phyloP scores from a whole-genome alignment of 1,140 invertebrate genomes.

The Medauroidea extradentata region DNA sequence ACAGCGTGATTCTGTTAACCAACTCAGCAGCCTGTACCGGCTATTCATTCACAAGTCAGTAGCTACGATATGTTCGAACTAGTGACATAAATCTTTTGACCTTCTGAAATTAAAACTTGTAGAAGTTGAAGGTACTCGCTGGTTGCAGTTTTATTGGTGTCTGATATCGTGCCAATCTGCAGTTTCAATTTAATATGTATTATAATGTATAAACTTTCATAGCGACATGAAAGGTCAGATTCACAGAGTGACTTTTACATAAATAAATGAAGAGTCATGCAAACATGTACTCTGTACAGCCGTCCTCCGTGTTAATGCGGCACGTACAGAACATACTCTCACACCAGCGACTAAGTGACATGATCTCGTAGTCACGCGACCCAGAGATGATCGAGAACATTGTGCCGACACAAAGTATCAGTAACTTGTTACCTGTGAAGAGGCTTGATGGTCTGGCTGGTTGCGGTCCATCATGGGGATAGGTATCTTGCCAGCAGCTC shows the following conservation, averaged over 20 bases:
- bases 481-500: slow-evolving; percentile 59
- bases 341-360: background rate
- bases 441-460: slow-evolving; percentile 65
- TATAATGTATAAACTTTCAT: background rate
- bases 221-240: background rate
- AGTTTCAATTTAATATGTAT: background rate
- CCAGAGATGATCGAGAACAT: background rate
- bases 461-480: slow-evolving; percentile 81
- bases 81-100: too few species aligned
- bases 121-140: too few species aligned
- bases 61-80: too few species aligned
- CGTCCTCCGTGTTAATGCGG: too few species aligned
- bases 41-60: too few species aligned
- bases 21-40: too few species aligned
- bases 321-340: background rate
- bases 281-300: background rate
- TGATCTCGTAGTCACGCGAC: background rate
- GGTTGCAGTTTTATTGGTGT: too few species aligned
- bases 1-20: too few species aligned
- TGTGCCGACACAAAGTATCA: background rate
- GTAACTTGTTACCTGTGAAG: slow-evolving; percentile 56
- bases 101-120: too few species aligned
- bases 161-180: background rate
- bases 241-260: background rate
- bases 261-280: background rate